These are phyloP conservation scores for Neopipo cinnamomea DNA, from an alignment of 2,113 vertebrate species.

Conservation along the genomic window DNA sequence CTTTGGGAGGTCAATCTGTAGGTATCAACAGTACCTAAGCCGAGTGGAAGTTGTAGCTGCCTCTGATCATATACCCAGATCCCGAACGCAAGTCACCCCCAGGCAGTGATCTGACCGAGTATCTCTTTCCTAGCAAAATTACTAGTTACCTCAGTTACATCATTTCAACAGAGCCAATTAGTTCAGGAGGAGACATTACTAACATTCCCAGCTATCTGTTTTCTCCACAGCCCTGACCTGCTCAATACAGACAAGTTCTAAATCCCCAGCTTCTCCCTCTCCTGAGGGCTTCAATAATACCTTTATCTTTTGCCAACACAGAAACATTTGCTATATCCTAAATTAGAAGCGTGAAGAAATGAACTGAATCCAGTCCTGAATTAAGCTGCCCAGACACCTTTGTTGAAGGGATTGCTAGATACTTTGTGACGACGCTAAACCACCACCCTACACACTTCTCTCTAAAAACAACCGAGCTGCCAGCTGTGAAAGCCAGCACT, in stretches of 20 bases:
- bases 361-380: not conserved
- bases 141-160: not conserved
- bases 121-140: not conserved
- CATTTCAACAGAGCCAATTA: not conserved
- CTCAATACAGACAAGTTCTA: not conserved
- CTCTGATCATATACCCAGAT: not conserved
- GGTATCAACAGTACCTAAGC: not conserved
- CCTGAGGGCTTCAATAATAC: not conserved
- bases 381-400: not conserved
- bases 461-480: not conserved
- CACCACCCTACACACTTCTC: not conserved
- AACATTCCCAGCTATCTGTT: not conserved
- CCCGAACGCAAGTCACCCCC: not conserved
- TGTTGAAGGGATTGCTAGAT: not conserved
- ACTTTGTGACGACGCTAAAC: not conserved
- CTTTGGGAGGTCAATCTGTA: not conserved
- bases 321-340: not conserved
- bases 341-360: slow-evolving; percentile 16
- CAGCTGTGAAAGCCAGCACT: not conserved
- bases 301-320: slow-evolving; percentile 30
- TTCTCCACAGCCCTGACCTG: not conserved
- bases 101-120: not conserved
- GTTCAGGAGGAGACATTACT: not conserved
- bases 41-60: not conserved
- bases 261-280: not conserved